Conservation (phyloP, 1,140 invertebrate genomes). For the Nasonia longicornis region DNA sequence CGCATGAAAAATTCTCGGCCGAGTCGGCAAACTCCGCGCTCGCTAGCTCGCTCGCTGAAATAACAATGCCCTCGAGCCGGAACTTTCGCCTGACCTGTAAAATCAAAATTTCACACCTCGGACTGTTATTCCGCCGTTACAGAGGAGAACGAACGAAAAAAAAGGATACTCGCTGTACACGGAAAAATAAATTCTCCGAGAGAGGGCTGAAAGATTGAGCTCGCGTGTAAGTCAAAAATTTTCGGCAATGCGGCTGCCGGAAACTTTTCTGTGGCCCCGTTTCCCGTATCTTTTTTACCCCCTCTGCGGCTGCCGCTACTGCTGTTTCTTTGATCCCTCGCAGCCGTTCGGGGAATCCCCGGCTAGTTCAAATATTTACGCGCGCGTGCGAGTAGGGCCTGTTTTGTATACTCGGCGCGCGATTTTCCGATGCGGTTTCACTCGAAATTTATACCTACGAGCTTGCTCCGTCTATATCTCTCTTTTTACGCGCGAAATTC, state of each 20-base stretch:
- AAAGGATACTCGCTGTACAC: background rate
- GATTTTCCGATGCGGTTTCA: background rate
- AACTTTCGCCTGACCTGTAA: background rate
- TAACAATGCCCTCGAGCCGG: background rate
- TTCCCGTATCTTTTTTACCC: background rate
- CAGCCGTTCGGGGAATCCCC: background rate
- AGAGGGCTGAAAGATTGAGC: background rate
- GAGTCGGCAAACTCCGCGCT: background rate
- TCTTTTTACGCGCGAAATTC: background rate
- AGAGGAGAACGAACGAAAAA: background rate
- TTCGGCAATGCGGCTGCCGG: background rate
- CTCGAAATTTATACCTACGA: background rate
- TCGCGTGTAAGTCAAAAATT: background rate
- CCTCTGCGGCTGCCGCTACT: background rate
- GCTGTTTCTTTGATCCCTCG: background rate
- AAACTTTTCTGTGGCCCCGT: background rate
- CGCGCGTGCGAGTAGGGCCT: background rate
- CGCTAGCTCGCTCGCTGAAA: background rate
- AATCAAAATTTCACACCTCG: background rate
- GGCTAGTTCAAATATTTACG: conserved; percentile 1
- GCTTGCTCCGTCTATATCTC: background rate
- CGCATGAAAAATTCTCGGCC: background rate
- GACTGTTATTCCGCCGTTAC: background rate
- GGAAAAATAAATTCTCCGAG: background rate
- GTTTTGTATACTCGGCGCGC: background rate